Base-by-base conservation (phyloP, 2,888 invertebrate species). In the Lasiommata megera region DNA sequence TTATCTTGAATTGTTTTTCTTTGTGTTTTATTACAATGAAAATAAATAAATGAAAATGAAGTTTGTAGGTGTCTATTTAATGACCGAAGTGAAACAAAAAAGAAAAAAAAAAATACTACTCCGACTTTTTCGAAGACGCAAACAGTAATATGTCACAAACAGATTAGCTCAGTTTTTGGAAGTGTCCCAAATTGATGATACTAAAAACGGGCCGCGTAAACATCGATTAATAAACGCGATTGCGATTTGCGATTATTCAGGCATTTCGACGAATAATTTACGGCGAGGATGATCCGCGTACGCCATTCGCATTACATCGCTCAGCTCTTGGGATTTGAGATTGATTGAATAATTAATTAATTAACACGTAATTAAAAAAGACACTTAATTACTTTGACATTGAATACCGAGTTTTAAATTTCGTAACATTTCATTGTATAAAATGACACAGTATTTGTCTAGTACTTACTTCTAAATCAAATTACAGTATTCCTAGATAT, bases 191-290 rank as follows among this genome's bases (percentile, higher is more conserved):
- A 56, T 53, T 46, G 29, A 40, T 16, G n/a, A 29, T n/a, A 37
- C 43, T 29, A 29, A 44, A n/a, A 54, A 51, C 36, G 46, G 23
- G 44, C 47, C 37, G 56, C 62, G 62, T 67, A 67, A 68, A 70
- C 69, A 68, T 63, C 62, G 59, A 68, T 70, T 66, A 65, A 67
- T 67, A 65, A 65, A 56, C 50, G 62, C 44, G 63, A 65, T 65
- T 58, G 53, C 52, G 61, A 61, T 63, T 64, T 56, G 53, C 56
- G 61, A 61, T 65, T 63, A 65, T 63, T 65, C 54, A 61, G 59
- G 58, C 58, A 54, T 63, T 62, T 50, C 46, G 43, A 38, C 47
- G 51, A 47, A 36, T 57, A 56, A 59, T 62, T 60, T 62, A 62
- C 43, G 60, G 50, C 40, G 34, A 34, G 9, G n/a, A 14, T 12